phyloP scores from a whole-genome alignment of 2,797 vertebrate species.

The Parauchenoglanis punctatus region DNA sequence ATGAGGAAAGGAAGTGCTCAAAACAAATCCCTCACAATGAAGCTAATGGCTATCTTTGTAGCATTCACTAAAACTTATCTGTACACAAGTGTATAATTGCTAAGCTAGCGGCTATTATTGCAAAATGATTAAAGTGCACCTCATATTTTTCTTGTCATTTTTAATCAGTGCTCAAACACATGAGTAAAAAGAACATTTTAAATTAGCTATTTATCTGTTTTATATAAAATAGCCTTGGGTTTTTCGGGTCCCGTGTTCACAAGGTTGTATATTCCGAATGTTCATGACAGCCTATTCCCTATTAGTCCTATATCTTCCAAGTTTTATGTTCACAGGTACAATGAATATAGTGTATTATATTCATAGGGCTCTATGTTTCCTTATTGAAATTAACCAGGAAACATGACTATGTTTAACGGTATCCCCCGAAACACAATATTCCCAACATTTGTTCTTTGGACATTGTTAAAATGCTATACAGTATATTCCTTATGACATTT shows the following conservation, averaged over 20 bases:
- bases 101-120: slow-evolving; percentile 9
- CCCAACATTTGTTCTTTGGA: not conserved
- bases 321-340: not conserved
- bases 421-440: not conserved
- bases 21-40: slow-evolving; percentile 13
- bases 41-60: slow-evolving; percentile 1
- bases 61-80: slow-evolving; percentile 1
- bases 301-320: not conserved
- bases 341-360: not conserved
- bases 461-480: not conserved
- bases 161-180: not conserved
- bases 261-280: not conserved
- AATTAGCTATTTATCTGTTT: slow-evolving; percentile 5
- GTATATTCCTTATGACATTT: not conserved
- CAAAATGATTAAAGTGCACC: not conserved
- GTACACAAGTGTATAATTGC: slow-evolving; percentile 7
- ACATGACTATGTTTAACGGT: not conserved
- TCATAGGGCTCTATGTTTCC: no score
- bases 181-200: not conserved
- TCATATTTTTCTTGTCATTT: not conserved
- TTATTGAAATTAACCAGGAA: not conserved
- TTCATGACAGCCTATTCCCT: not conserved
- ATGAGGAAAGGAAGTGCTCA: not conserved
- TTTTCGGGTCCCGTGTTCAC: not conserved
- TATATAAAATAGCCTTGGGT: not conserved